A percentile compares a stretch with the other conserved stretches of the same genome.
These are phyloP conservation scores for Hypotaenidia okinawae DNA, from an alignment of 2,797 vertebrate genomes.

Conservation along the genomic window DNA sequence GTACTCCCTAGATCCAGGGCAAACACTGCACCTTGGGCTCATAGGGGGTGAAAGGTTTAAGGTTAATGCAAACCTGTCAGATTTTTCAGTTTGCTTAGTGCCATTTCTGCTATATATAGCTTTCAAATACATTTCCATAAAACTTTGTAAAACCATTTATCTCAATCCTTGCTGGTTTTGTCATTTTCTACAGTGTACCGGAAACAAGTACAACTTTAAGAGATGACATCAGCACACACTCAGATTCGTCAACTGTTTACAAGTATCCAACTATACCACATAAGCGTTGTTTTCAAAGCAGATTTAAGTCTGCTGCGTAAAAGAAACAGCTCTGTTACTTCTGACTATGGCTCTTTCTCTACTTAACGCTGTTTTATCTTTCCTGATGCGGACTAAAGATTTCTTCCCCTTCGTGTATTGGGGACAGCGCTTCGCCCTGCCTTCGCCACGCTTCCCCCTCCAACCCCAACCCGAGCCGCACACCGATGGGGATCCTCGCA, in stretches of 20 bases:
- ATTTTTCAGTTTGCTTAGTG: background rate
- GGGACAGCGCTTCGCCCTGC: background rate
- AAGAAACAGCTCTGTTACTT: background rate
- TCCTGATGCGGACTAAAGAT: too few relatives aligned
- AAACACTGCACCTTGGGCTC: background rate
- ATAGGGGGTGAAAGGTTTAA: background rate
- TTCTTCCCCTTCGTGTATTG: rapidly evolving
- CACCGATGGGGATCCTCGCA: rapidly evolving
- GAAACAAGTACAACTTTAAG: background rate
- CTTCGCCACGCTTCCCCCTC: background rate
- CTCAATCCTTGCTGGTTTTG: background rate
- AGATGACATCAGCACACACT: background rate
- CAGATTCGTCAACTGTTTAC: background rate
- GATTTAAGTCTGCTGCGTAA: too few relatives aligned
- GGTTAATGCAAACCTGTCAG: background rate
- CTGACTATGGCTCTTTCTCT: background rate
- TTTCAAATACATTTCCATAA: background rate
- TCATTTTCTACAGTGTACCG: background rate
- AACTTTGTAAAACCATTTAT: background rate
- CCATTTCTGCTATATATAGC: background rate
- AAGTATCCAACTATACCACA: background rate
- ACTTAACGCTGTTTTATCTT: background rate
- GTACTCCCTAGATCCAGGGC: background rate
- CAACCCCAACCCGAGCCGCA: rapidly evolving
- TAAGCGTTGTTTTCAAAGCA: background rate